A percentile compares a stretch with the other conserved stretches of the same genome.
Conservation (phyloP, 2,113 vertebrate genomes). For the Microcebus murinus region DNA sequence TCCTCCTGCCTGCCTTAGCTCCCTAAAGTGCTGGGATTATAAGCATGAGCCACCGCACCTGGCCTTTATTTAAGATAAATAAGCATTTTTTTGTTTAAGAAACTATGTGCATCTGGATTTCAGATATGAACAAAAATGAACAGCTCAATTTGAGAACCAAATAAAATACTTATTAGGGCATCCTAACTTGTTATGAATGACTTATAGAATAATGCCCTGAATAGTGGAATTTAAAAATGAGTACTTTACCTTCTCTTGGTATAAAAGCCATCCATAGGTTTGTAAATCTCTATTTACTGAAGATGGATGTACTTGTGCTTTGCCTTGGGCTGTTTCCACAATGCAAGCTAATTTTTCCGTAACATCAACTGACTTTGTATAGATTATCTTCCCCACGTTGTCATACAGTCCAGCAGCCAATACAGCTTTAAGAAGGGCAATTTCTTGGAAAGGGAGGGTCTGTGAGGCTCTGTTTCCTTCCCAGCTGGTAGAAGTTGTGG, state of each 20-base stretch:
- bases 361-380: conserved; percentile 91
- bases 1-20: too few species aligned
- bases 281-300: conserved; percentile 96
- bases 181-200: background rate
- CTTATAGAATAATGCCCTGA: background rate
- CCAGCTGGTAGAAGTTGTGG: conserved; percentile 54
- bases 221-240: background rate
- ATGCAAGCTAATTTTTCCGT: conserved; percentile 92
- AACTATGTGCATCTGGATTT: background rate
- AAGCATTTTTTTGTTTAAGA: background rate
- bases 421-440: conserved; percentile 92
- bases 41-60: too few species aligned
- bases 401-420: conserved; percentile 96
- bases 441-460: conserved; percentile 86
- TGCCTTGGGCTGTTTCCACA: conserved; percentile 96
- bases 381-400: conserved; percentile 92
- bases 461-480: conserved; percentile 68
- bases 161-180: background rate
- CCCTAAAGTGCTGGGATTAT: too few species aligned
- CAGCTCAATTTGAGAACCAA: background rate
- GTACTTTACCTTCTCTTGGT: conserved; percentile 94
- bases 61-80: background rate
- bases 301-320: conserved; percentile 95
- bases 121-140: conserved; percentile 22
- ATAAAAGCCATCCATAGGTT: conserved; percentile 95